A percentile compares a stretch with the other conserved stretches of the same genome.
These are phyloP conservation scores for Halcyon leucocephala DNA, from an alignment of 2,797 vertebrate species.

Conservation along the genomic window DNA sequence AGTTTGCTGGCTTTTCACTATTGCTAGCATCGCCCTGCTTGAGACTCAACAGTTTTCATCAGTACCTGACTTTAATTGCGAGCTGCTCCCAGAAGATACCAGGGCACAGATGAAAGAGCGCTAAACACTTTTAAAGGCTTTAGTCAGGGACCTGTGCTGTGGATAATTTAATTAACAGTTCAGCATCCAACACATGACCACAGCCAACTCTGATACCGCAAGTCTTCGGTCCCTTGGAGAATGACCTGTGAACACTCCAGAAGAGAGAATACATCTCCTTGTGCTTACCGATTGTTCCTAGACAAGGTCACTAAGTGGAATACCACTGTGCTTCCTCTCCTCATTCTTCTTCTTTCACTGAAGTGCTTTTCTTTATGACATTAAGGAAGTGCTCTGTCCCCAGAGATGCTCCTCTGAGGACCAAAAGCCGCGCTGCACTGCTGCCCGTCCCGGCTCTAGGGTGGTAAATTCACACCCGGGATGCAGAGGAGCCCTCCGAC, in stretches of 20 bases:
- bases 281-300: neutral
- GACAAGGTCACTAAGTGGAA: neutral
- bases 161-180: conserved; percentile 72
- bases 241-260: neutral
- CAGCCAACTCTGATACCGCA: conserved; percentile 31
- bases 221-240: conserved; percentile 11
- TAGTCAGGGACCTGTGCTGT: conserved; percentile 26
- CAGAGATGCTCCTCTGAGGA: neutral
- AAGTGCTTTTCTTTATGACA: neutral
- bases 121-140: conserved; percentile 47
- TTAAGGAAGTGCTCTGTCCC: neutral
- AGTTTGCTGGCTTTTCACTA: neutral
- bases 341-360: neutral
- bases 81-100: conserved; percentile 57
- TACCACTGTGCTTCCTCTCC: neutral
- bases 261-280: neutral
- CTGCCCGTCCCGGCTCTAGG: neutral
- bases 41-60: neutral
- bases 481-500: neutral
- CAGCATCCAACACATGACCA: conserved; percentile 28
- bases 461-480: neutral
- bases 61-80: conserved; percentile 22
- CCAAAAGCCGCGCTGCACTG: neutral
- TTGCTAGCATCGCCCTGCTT: neutral
- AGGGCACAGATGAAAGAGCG: conserved; percentile 46